Evolutionary conservation across 53 echinoderm and acorn worm genomes (phyloP).

Genomic region (Echinarachnius parma): DNA sequence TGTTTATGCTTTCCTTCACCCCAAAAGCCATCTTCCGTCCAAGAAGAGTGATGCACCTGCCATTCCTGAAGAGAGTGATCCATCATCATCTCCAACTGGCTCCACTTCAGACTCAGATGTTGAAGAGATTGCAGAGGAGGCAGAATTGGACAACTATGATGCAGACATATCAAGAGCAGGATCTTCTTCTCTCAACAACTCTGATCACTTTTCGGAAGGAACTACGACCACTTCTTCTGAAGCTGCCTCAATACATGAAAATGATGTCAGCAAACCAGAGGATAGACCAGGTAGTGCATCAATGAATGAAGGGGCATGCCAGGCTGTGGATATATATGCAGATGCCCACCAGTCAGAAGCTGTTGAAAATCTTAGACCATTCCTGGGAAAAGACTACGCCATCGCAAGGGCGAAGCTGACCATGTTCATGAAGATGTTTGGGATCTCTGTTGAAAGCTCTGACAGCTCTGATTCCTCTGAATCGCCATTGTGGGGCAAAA

Average conservation of each 20-base stretch:
- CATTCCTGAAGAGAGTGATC: constrained; percentile 10
- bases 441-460: constrained; percentile 26
- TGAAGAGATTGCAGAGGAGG: too few species aligned
- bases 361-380: constrained; percentile 41
- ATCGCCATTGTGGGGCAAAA: constrained; percentile 1
- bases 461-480: constrained; percentile 37
- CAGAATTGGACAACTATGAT: too few species aligned
- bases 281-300: neutral
- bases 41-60: constrained; percentile 46
- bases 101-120: too few species aligned
- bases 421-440: constrained; percentile 50
- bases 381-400: constrained; percentile 53
- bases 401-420: constrained; percentile 67
- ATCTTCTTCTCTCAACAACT: too few species aligned
- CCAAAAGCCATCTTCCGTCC: constrained; percentile 79
- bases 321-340: neutral
- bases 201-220: too few species aligned
- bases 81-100: too few species aligned
- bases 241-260: too few species aligned
- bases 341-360: constrained; percentile 35
- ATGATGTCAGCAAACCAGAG: neutral
- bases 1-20: too few species aligned
- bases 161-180: too few species aligned
- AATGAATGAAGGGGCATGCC: too few species aligned
- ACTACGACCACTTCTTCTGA: too few species aligned